Conservation (phyloP, 2,797 vertebrate species). For the Hyperoplus immaculatus region DNA sequence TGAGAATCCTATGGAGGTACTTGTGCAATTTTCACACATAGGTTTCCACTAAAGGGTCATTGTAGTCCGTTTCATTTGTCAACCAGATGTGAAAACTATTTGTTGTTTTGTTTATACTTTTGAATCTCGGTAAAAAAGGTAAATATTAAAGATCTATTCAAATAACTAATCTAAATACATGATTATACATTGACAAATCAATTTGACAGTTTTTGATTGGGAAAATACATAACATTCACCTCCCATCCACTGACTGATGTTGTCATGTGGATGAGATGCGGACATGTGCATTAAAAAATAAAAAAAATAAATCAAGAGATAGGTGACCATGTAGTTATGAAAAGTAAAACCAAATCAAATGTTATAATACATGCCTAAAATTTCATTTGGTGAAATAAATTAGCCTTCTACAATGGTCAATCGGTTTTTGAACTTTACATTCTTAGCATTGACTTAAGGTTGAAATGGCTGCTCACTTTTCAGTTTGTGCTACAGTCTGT, state of each 20-base stretch:
- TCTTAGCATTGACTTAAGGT: neutral
- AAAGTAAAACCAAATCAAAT: neutral
- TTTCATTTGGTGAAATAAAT: neutral
- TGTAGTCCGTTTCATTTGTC: no score
- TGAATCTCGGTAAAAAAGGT: no score
- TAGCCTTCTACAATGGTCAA: neutral
- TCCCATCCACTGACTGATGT: constrained; percentile 1
- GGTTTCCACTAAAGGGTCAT: no score
- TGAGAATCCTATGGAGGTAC: no score
- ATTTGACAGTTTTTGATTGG: neutral
- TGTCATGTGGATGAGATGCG: constrained; percentile 3
- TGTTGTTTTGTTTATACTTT: no score
- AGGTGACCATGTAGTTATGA: no score
- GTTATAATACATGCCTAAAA: neutral
- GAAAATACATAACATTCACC: neutral
- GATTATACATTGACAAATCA: neutral
- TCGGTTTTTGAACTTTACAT: neutral
- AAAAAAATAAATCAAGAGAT: neutral
- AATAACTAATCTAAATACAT: no score
- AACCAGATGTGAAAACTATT: no score
- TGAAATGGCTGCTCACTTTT: constrained; percentile 16
- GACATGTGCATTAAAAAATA: neutral
- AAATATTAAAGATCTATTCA: no score
- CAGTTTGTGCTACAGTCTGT: neutral
- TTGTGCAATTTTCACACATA: no score